Evolutionary conservation across 2,888 invertebrate genomes (phyloP).

Genomic region (Matsumyia berberina): DNA sequence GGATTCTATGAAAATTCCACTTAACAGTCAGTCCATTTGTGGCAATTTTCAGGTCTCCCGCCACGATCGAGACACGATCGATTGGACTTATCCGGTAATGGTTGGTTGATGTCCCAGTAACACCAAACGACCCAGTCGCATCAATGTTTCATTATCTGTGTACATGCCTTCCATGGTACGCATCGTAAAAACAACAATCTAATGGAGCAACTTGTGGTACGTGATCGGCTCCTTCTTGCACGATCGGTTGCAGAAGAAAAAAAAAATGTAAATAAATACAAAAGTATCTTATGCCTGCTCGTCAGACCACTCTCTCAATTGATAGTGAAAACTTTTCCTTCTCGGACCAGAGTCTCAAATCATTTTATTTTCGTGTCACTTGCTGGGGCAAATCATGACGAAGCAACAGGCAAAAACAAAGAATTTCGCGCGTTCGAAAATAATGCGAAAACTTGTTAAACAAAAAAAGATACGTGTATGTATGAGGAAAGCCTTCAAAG

Average conservation of each 20-base stretch:
- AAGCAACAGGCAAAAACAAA: not conserved
- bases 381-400: slow-evolving; percentile 17
- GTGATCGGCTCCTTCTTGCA: slow-evolving; percentile 27
- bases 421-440: slow-evolving; percentile 54
- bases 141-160: slow-evolving; percentile 58
- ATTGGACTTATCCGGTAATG: too few relatives aligned
- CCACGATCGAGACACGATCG: not conserved
- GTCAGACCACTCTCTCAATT: slow-evolving; percentile 72
- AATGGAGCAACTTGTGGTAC: slow-evolving; percentile 55
- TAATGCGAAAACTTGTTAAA: slow-evolving; percentile 67
- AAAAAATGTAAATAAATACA: slow-evolving; percentile 54
- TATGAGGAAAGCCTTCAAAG: slow-evolving; percentile 52
- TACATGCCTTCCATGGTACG: slow-evolving; percentile 53
- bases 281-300: slow-evolving; percentile 45
- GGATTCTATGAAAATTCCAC: slow-evolving; percentile 52
- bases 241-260: not conserved
- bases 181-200: slow-evolving; percentile 61
- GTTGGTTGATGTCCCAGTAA: slow-evolving; percentile 56
- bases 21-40: slow-evolving; percentile 58
- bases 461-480: not conserved
- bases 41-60: slow-evolving; percentile 44
- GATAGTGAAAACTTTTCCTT: slow-evolving; percentile 75
- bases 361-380: slow-evolving; percentile 54
- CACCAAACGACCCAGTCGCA: slow-evolving; percentile 64
- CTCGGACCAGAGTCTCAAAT: slow-evolving; percentile 26